Base-by-base conservation (phyloP, 2,797 vertebrate genomes). In the Lithobates pipiens region DNA sequence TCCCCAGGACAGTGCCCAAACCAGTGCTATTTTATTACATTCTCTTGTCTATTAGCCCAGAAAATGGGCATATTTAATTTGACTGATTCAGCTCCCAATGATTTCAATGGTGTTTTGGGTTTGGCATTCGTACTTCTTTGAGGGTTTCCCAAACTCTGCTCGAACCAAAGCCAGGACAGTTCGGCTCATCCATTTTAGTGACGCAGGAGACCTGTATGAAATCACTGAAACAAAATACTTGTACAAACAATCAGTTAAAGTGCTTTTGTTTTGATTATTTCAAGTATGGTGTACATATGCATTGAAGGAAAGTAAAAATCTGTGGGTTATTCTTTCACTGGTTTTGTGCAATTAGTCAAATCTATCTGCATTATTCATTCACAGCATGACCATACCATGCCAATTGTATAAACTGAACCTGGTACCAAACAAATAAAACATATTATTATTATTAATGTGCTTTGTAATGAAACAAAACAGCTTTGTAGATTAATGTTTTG, bases 401-500 rank as follows among this genome's bases (percentile, higher is more conserved):
- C 6, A 63, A 77, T 65, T 42, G 57, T 77, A 72, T 57, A 36
- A 36, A 50, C 69, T 34, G 4, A 57, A 44, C 29, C 44, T 34
- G 42, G 54, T 73, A 81, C 69, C 50, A 81, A 10, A 23, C 54
- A 81, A 42, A 61, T 34, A 27, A 63, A 54, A n/a, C 27, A 18
- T 9, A 27, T 25, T n/a, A 73, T 27, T 72, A 61, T 25, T 73
- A 21, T 27, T 25, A 74, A 82, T 73, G 25, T 63, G 23, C 27
- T 73, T 82, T 34, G 50, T 39, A 73, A 42, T 29, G 16, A 23
- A 74, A 63, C 61, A 73, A 73, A 82, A 39, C 72, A 44, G 23
- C 72, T 46, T 76, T 76, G 63, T 46, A 68, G n/a, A 25, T 75
- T 67, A 61, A 68, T 76, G 81, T 36, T 76, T 73, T 72, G 50